phyloP scores from a whole-genome alignment of 2,888 invertebrate species.

The Criorhina ranunculi region DNA sequence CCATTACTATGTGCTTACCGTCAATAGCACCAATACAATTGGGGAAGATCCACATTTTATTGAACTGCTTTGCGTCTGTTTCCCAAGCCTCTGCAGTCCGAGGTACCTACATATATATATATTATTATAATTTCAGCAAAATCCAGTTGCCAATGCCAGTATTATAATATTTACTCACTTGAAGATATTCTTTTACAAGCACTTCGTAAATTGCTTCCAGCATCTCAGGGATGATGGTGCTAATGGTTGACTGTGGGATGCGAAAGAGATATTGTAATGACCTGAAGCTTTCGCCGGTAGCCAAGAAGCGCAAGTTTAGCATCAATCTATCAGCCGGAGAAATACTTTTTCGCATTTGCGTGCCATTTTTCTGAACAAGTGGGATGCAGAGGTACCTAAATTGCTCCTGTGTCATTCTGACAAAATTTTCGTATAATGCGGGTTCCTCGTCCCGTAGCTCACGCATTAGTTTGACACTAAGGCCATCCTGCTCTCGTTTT shows the following conservation, averaged over 20 bases:
- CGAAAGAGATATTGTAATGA: conserved; percentile 24
- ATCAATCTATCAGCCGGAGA: not conserved
- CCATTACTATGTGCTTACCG: conserved; percentile 23
- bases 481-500: too few relatives aligned
- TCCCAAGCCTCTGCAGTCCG: not conserved
- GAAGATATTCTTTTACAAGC: not conserved
- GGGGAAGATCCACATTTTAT: not conserved
- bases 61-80: not conserved
- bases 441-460: too few relatives aligned
- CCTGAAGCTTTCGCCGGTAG: conserved; percentile 11
- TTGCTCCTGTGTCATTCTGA: too few relatives aligned
- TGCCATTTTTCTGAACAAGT: too few relatives aligned
- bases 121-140: too few relatives aligned
- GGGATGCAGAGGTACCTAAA: too few relatives aligned
- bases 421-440: too few relatives aligned
- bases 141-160: too few relatives aligned
- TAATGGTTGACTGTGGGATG: conserved; percentile 11
- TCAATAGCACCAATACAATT: conserved; percentile 23
- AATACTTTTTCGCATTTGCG: too few relatives aligned
- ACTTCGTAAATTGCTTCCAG: conserved; percentile 9
- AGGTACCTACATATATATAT: not conserved
- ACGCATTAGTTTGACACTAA: too few relatives aligned
- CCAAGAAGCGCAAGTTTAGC: not conserved
- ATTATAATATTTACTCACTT: too few relatives aligned
- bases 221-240: not conserved